Evolutionary conservation across 1,140 invertebrate genomes (phyloP).

Genomic region (Cheumatopsyche charites): DNA sequence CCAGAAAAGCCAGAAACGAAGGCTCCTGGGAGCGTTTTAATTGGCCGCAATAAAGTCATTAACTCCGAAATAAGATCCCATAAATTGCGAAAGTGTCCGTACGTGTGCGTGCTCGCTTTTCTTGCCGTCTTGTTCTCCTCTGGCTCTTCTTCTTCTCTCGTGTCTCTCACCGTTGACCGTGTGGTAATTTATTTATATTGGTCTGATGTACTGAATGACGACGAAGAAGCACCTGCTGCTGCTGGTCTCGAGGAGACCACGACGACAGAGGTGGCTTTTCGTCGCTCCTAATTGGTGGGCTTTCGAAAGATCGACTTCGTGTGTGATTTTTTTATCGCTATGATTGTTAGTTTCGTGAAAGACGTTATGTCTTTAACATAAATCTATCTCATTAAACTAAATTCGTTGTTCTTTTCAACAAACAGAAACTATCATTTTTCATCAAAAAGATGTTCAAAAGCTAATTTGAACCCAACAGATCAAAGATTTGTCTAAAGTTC

Average conservation of each 20-base stretch:
- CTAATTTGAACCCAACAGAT: neutral
- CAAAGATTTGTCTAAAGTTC: neutral
- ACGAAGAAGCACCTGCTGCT: conserved; percentile 20
- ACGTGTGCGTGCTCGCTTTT: neutral
- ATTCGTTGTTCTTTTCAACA: too few species aligned
- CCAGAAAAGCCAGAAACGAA: too few species aligned
- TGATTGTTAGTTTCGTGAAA: too few species aligned
- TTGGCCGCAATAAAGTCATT: conserved; percentile 36
- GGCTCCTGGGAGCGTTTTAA: conserved; percentile 13
- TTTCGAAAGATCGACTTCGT: too few species aligned
- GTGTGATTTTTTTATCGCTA: too few species aligned
- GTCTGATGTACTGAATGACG: neutral
- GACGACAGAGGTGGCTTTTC: too few species aligned
- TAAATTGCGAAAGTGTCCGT: conserved; percentile 30
- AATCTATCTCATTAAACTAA: too few species aligned
- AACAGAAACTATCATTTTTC: too few species aligned
- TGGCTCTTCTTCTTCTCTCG: neutral
- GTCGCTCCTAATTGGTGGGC: too few species aligned
- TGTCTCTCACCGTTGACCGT: neutral
- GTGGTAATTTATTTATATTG: neutral
- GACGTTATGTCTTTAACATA: too few species aligned
- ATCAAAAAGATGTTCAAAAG: neutral
- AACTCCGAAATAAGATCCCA: conserved; percentile 26
- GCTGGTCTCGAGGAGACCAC: neutral
- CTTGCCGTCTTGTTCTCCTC: too few species aligned